Percentiles rank a stretch among this genome's conserved stretches.
These are phyloP conservation scores for Tachina fera DNA, from an alignment of 2,888 invertebrate genomes.

Conservation along the genomic window DNA sequence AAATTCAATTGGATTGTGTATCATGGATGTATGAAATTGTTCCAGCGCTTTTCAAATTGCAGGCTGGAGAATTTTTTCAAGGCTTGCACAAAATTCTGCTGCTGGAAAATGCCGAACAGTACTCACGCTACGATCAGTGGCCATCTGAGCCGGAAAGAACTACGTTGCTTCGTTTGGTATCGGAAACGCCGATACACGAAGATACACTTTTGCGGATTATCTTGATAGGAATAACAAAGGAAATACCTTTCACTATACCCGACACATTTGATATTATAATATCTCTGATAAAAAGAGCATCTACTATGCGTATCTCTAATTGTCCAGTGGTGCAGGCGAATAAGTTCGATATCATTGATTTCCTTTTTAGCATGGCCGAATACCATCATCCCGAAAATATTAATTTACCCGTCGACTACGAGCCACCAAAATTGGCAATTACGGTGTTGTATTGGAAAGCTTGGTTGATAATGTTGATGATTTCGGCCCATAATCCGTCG, in stretches of 20 bases:
- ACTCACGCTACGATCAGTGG: slow-evolving; percentile 94
- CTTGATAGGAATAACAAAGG: slow-evolving; percentile 89
- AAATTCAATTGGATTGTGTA: slow-evolving; percentile 93
- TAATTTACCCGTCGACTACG: slow-evolving; percentile 91
- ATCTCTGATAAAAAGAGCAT: slow-evolving; percentile 92
- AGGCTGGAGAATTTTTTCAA: slow-evolving; percentile 88
- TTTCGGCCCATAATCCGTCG: slow-evolving; percentile 96
- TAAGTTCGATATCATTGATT: slow-evolving; percentile 93
- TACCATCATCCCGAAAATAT: slow-evolving; percentile 97
- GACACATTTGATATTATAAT: slow-evolving; percentile 95
- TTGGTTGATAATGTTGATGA: slow-evolving; percentile 93
- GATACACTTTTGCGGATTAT: slow-evolving; percentile 92
- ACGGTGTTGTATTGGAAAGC: slow-evolving; percentile 97
- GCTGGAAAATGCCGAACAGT: slow-evolving; percentile 90
- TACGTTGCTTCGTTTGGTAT: slow-evolving; percentile 89
- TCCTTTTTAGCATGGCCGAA: slow-evolving; percentile 94
- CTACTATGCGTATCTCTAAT: slow-evolving; percentile 89
- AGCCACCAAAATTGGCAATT: slow-evolving; percentile 94
- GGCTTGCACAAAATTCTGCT: slow-evolving; percentile 91
- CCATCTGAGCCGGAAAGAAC: slow-evolving; percentile 95
- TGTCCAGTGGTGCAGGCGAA: slow-evolving; percentile 89
- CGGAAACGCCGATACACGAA: slow-evolving; percentile 94
- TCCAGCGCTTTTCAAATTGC: slow-evolving; percentile 88
- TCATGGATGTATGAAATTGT: slow-evolving; percentile 94
- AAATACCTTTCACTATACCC: slow-evolving; percentile 90